Percentiles rank a stretch among this genome's conserved stretches.
phyloP scores from a whole-genome alignment of 2,888 invertebrate species.

The Pandemis corylana region DNA sequence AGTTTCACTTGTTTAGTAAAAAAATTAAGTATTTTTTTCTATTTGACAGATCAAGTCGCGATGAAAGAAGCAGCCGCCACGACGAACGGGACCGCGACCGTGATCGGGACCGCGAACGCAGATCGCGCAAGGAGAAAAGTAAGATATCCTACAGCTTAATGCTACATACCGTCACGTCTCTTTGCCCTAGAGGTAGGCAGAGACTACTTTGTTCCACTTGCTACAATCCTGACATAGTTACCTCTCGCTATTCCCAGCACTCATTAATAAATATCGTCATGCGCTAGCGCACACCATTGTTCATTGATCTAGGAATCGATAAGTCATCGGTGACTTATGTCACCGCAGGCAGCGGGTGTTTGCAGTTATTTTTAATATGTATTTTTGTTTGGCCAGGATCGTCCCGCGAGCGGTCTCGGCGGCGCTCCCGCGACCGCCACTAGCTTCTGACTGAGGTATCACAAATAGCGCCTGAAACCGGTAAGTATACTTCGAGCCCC shows the following conservation, averaged over 20 bases:
- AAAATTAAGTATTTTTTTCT: not conserved
- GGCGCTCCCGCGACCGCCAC: conserved; percentile 80
- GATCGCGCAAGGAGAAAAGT: conserved; percentile 76
- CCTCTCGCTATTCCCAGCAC: too few relatives aligned
- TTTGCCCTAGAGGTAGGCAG: too few relatives aligned
- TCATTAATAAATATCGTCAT: too few relatives aligned
- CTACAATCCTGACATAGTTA: too few relatives aligned
- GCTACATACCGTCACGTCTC: too few relatives aligned
- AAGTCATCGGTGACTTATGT: too few relatives aligned
- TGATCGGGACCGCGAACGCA: conserved; percentile 72
- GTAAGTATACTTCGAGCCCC: conserved; percentile 67
- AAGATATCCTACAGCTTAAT: conserved; percentile 44
- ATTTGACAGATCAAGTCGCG: conserved; percentile 46
- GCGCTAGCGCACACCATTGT: too few relatives aligned
- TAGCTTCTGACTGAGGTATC: conserved; percentile 83
- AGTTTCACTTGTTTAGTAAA: not conserved
- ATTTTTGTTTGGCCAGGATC: conserved; percentile 58
- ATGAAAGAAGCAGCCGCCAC: conserved; percentile 47
- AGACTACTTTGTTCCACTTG: too few relatives aligned
- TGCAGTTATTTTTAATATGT: not conserved
- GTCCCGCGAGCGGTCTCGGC: conserved; percentile 74
- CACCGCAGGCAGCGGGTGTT: too few relatives aligned
- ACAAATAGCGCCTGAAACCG: conserved; percentile 77
- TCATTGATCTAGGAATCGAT: too few relatives aligned
- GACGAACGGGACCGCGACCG: conserved; percentile 60